phyloP scores from a whole-genome alignment of 1,140 invertebrate genomes.

The Monomorium pharaonis region DNA sequence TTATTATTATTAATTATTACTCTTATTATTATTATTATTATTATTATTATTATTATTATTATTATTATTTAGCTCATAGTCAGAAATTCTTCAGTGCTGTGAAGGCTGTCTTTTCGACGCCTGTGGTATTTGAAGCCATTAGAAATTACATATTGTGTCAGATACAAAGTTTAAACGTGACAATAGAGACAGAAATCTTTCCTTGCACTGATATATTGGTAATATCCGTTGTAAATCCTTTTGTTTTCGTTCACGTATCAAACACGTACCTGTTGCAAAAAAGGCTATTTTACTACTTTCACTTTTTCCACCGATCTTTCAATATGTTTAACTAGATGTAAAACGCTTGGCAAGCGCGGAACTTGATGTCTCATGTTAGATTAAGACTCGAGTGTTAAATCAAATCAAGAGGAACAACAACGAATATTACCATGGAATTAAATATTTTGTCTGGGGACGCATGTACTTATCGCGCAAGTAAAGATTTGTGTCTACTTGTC shows the following conservation, averaged over 20 bases:
- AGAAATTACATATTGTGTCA: slow-evolving; percentile 76
- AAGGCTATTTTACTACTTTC: slow-evolving; percentile 82
- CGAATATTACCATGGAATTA: slow-evolving; percentile 57
- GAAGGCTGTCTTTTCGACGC: slow-evolving; percentile 80
- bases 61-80: slow-evolving; percentile 82
- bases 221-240: slow-evolving; percentile 66
- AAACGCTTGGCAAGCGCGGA: slow-evolving; percentile 66
- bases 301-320: slow-evolving; percentile 79
- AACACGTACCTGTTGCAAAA: slow-evolving; percentile 78
- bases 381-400: slow-evolving; percentile 73
- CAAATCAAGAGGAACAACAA: slow-evolving; percentile 68
- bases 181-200: slow-evolving; percentile 75
- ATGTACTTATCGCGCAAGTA: slow-evolving; percentile 71
- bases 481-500: slow-evolving; percentile 68
- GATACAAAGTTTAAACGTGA: slow-evolving; percentile 73
- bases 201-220: slow-evolving; percentile 71
- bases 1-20: slow-evolving; percentile 75
- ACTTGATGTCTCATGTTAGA: slow-evolving; percentile 65
- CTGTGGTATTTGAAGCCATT: slow-evolving; percentile 82
- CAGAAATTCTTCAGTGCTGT: slow-evolving; percentile 84
- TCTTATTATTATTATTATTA: slow-evolving; percentile 70
- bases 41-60: slow-evolving; percentile 71
- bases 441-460: slow-evolving; percentile 47
- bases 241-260: slow-evolving; percentile 73
- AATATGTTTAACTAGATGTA: slow-evolving; percentile 75